A percentile compares a stretch with the other conserved stretches of the same genome.
Evolutionary conservation across 2,888 invertebrate species (phyloP).

Genomic region (Ophion ellenae): DNA sequence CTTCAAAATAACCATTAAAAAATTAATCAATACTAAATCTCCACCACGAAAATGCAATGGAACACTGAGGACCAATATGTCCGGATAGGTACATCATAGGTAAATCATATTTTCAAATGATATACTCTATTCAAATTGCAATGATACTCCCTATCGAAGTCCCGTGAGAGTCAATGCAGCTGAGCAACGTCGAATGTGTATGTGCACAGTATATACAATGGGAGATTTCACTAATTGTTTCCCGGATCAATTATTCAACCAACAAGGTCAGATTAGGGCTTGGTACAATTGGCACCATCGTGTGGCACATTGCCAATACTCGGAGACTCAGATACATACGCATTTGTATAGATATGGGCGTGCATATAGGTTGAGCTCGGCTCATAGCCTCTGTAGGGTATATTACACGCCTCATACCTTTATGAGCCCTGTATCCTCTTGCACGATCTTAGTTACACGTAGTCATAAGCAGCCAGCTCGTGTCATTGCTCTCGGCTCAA

Average conservation of each 20-base stretch:
- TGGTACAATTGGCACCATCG: conserved; percentile 30
- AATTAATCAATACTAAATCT: neutral
- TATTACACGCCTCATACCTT: neutral
- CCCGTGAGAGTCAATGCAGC: neutral
- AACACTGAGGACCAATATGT: no score
- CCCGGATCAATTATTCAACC: conserved; percentile 51
- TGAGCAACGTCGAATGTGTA: neutral
- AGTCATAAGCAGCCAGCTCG: conserved; percentile 4
- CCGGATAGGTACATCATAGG: no score
- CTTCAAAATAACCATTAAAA: neutral
- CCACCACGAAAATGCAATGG: neutral
- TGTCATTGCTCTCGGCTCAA: neutral
- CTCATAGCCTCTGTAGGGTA: neutral
- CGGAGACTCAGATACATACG: neutral
- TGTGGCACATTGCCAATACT: conserved; percentile 50
- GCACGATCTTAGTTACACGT: neutral
- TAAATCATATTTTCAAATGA: no score
- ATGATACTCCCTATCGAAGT: neutral
- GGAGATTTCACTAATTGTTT: conserved; percentile 12
- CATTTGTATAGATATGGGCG: neutral
- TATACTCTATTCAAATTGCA: no score
- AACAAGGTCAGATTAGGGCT: conserved; percentile 31
- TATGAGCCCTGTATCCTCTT: neutral
- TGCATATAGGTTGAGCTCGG: neutral
- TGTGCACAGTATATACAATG: neutral